phyloP scores from a whole-genome alignment of 2,888 invertebrate species.

The Habrosyne pyritoides region DNA sequence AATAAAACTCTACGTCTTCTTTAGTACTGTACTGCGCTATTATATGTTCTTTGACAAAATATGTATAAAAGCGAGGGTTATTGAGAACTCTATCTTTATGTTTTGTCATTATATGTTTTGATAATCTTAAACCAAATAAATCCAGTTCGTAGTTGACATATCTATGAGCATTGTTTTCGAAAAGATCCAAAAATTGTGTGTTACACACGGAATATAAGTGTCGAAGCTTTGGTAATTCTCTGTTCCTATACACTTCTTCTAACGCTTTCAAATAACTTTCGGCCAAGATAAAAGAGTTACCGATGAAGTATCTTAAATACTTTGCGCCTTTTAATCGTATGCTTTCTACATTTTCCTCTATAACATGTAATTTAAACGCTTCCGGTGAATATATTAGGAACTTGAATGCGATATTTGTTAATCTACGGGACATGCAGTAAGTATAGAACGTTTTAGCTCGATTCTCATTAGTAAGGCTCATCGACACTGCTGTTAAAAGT shows the following conservation, averaged over 20 bases:
- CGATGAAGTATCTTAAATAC: slow-evolving; percentile 11
- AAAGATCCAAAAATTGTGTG: slow-evolving; percentile 35
- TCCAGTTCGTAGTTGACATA: not conserved
- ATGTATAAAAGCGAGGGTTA: slow-evolving; percentile 46
- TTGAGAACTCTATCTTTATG: slow-evolving; percentile 51
- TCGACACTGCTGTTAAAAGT: not conserved
- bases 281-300: slow-evolving; percentile 13
- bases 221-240: slow-evolving; percentile 14
- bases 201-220: slow-evolving; percentile 35
- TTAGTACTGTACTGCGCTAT: not conserved
- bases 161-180: slow-evolving; percentile 32
- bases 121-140: slow-evolving; percentile 37
- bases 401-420: slow-evolving; percentile 11
- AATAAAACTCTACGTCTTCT: not conserved
- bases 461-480: not conserved
- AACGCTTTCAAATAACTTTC: slow-evolving; percentile 3
- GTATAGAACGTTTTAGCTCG: not conserved
- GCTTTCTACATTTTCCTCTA: not conserved
- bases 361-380: slow-evolving; percentile 8
- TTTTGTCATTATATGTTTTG: slow-evolving; percentile 45
- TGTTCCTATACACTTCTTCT: not conserved
- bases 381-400: slow-evolving; percentile 10
- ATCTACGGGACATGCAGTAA: not conserved
- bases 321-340: not conserved
- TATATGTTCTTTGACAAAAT: not conserved